These are phyloP conservation scores for Aplochiton taeniatus DNA, from an alignment of 2,797 vertebrate species.

Conservation along the genomic window DNA sequence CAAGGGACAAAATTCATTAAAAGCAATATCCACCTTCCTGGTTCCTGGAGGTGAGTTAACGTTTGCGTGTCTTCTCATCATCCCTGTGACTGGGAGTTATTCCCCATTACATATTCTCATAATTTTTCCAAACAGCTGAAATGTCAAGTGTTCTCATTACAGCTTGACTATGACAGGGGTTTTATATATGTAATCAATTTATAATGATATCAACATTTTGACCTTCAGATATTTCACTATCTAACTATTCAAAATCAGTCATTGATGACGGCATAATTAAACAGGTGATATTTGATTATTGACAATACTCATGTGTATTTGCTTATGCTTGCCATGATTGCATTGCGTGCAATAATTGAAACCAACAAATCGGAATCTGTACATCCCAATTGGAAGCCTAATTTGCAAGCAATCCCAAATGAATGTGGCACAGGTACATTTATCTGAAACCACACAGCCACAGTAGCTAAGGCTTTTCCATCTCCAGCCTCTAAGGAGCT, in stretches of 20 bases:
- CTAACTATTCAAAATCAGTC: slow-evolving; percentile 40
- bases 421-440: neutral
- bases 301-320: too few relatives aligned
- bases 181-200: slow-evolving; percentile 33
- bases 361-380: slow-evolving; percentile 26
- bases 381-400: slow-evolving; percentile 19
- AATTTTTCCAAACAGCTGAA: slow-evolving; percentile 2
- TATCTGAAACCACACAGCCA: too few relatives aligned
- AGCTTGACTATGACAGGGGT: slow-evolving; percentile 1
- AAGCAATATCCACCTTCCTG: too few relatives aligned
- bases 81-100: too few relatives aligned
- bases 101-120: slow-evolving; percentile 1
- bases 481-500: slow-evolving; percentile 35
- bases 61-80: too few relatives aligned
- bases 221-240: slow-evolving; percentile 30
- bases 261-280: slow-evolving; percentile 22
- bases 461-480: slow-evolving; percentile 31
- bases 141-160: neutral
- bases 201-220: slow-evolving; percentile 39
- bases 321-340: too few relatives aligned
- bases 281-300: neutral
- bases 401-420: slow-evolving; percentile 17
- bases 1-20: too few relatives aligned
- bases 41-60: too few relatives aligned
- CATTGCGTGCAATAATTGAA: neutral